Percentiles rank a stretch among this genome's conserved stretches.
These are phyloP conservation scores for Rhodeus uyekii DNA, from an alignment of 2,797 vertebrate genomes.

Conservation along the genomic window DNA sequence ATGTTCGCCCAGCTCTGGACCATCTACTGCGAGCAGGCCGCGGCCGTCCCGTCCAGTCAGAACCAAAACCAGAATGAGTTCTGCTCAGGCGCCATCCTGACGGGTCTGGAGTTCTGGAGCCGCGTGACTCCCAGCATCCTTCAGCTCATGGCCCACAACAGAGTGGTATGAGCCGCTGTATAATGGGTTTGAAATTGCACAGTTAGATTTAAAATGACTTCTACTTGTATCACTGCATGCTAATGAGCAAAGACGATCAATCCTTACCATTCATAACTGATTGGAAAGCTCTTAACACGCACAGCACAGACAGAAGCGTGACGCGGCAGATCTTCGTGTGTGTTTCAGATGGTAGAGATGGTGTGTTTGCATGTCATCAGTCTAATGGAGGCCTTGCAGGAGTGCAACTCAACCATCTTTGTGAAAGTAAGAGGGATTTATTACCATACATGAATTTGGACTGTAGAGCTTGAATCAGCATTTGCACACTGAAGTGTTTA, in stretches of 20 bases:
- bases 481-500: neutral
- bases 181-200: neutral
- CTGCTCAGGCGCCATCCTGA: slow-evolving; percentile 93
- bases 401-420: slow-evolving; percentile 99
- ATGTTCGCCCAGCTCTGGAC: slow-evolving; percentile 99
- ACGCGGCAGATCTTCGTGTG: neutral
- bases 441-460: neutral
- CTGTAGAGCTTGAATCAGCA: neutral
- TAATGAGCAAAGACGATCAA: neutral
- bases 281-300: too few species aligned
- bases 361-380: slow-evolving; percentile 99
- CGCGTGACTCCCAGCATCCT: slow-evolving; percentile 97
- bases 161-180: slow-evolving; percentile 85
- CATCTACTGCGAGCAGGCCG: slow-evolving; percentile 96
- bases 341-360: slow-evolving; percentile 96
- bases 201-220: neutral
- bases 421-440: slow-evolving; percentile 85
- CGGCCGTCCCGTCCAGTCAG: slow-evolving; percentile 84
- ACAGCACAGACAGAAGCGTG: too few species aligned
- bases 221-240: neutral
- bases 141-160: slow-evolving; percentile 99
- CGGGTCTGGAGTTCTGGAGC: slow-evolving; percentile 98
- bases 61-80: slow-evolving; percentile 97
- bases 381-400: slow-evolving; percentile 97
- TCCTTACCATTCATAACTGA: too few species aligned